phyloP scores from a whole-genome alignment of 2,113 vertebrate genomes.

The Mungos mungo region DNA sequence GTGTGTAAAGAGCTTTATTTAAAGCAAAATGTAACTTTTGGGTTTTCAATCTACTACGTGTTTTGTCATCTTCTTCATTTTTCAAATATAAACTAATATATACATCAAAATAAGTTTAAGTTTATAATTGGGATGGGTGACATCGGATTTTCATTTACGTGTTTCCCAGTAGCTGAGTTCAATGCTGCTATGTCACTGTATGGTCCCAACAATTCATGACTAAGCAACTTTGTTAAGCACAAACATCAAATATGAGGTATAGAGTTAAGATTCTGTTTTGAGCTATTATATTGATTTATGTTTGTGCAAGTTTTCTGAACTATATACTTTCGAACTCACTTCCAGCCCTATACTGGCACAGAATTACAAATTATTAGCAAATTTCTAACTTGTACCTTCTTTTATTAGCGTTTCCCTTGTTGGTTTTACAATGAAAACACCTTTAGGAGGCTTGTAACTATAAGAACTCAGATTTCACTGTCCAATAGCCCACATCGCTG shows the following conservation, averaged over 20 bases:
- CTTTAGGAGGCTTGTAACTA: background rate
- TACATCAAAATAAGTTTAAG: background rate
- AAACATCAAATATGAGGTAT: conserved; percentile 39
- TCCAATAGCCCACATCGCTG: background rate
- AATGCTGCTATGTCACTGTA: conserved; percentile 35
- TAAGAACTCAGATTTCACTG: background rate
- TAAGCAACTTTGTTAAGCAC: conserved; percentile 14
- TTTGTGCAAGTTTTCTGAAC: conserved; percentile 63
- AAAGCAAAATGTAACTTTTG: conserved; percentile 34
- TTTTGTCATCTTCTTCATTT: background rate
- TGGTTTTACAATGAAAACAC: conserved; percentile 47
- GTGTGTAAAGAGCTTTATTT: conserved; percentile 17
- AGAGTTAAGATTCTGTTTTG: conserved; percentile 53
- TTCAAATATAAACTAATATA: background rate
- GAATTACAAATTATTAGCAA: conserved; percentile 26
- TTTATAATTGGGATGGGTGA: background rate
- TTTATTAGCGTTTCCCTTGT: background rate
- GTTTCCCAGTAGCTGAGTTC: conserved; percentile 18
- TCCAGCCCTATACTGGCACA: background rate
- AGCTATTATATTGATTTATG: conserved; percentile 17
- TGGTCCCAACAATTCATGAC: conserved; percentile 49
- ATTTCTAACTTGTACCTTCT: background rate
- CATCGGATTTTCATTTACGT: background rate
- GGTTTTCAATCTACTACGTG: background rate
- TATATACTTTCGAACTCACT: conserved; percentile 55